Conservation (phyloP, 2,888 invertebrate species). For the Octonoba sinensis region DNA sequence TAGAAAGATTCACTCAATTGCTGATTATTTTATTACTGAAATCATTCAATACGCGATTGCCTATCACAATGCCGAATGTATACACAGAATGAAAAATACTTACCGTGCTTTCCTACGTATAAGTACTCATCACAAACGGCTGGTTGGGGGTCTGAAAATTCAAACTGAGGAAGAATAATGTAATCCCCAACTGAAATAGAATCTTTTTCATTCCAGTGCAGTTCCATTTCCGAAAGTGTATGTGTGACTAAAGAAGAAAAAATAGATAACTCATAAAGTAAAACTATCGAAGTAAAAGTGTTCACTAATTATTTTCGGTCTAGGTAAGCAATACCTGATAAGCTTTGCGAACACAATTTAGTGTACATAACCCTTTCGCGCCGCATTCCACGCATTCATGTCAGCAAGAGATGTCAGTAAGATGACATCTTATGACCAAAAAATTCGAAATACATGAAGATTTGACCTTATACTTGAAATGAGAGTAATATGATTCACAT, state of each 20-base stretch:
- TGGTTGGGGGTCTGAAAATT: conserved; percentile 22
- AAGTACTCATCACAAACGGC: conserved; percentile 21
- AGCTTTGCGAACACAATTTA: neutral
- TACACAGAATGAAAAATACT: neutral
- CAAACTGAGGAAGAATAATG: conserved; percentile 59
- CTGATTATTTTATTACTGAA: no score
- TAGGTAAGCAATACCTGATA: neutral
- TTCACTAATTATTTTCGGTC: no score
- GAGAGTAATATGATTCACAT: no score
- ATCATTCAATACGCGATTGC: no score
- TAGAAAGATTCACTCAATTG: no score
- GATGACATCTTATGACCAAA: no score
- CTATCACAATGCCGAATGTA: neutral
- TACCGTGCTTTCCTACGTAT: conserved; percentile 38
- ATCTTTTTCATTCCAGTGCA: conserved; percentile 43
- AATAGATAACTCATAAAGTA: neutral
- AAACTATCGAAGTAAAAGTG: no score
- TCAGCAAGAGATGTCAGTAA: no score
- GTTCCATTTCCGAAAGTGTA: conserved; percentile 43
- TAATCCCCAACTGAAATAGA: conserved; percentile 39
- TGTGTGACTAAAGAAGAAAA: conserved; percentile 48
- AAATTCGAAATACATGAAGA: no score
- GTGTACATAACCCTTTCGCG: no score
- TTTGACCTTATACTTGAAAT: no score
- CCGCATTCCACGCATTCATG: no score